A percentile compares a stretch with the other conserved stretches of the same genome.
These are phyloP conservation scores for Scolanthus callimorphus DNA, from an alignment of 92 coral and sea anemone genomes.

Conservation along the genomic window DNA sequence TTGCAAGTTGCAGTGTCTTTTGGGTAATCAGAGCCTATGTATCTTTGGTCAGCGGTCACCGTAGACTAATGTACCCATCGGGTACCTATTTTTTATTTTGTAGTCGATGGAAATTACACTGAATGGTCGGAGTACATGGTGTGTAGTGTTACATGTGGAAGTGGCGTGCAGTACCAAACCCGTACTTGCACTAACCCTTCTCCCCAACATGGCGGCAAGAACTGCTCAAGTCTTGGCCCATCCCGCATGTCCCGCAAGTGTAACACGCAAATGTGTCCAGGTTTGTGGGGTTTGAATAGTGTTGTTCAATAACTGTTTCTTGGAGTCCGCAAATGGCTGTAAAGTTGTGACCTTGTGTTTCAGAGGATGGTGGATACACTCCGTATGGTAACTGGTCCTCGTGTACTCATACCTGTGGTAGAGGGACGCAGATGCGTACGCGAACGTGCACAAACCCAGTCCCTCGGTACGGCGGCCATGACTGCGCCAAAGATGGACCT, in stretches of 20 bases:
- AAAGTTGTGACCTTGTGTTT: too few relatives aligned
- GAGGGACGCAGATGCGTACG: conserved; percentile 86
- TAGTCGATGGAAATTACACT: conserved; percentile 89
- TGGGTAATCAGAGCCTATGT: too few relatives aligned
- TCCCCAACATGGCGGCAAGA: conserved; percentile 88
- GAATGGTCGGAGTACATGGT: conserved; percentile 90
- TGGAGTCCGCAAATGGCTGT: not conserved
- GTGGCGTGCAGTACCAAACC: conserved; percentile 73
- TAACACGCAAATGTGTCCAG: conserved; percentile 74
- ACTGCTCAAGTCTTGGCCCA: conserved; percentile 74
- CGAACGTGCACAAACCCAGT: conserved; percentile 93
- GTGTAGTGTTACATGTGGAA: conserved; percentile 92
- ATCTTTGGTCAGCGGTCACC: not conserved
- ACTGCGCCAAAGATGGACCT: conserved; percentile 77
- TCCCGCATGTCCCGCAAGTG: conserved; percentile 71
- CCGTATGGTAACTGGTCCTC: conserved; percentile 81
- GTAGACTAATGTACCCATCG: not conserved
- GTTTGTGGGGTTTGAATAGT: too few relatives aligned
- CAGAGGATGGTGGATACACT: conserved; percentile 97
- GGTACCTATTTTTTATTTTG: not conserved
- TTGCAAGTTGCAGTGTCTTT: too few relatives aligned
- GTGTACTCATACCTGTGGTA: conserved; percentile 94
- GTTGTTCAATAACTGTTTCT: too few relatives aligned
- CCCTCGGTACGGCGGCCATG: conserved; percentile 81
- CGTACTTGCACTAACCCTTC: conserved; percentile 93